Evolutionary conservation across 2,797 vertebrate genomes (phyloP).

Genomic region (Syndactyla subalaris): DNA sequence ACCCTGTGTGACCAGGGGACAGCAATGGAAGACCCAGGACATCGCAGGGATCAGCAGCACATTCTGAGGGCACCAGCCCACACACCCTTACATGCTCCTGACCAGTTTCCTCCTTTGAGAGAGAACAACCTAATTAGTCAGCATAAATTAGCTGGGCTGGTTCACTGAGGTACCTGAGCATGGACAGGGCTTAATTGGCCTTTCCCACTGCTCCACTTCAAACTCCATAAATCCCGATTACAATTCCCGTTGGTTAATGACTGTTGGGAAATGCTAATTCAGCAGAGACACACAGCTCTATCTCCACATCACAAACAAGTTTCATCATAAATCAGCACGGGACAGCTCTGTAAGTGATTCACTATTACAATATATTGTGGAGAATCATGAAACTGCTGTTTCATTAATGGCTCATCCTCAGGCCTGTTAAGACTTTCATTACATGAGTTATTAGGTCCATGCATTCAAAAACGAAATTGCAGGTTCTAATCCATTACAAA

Average conservation of each 20-base stretch:
- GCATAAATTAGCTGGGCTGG: background rate
- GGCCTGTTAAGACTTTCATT: constrained; percentile 76
- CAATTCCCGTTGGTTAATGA: constrained; percentile 3
- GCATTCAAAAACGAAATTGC: constrained; percentile 74
- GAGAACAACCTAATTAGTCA: background rate
- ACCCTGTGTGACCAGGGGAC: background rate
- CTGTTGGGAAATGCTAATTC: constrained; percentile 59
- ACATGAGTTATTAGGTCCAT: constrained; percentile 72
- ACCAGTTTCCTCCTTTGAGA: background rate
- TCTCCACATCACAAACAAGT: constrained; percentile 51
- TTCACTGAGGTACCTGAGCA: background rate
- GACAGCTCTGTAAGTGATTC: constrained; percentile 51
- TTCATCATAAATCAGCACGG: constrained; percentile 42
- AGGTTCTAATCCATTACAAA: constrained; percentile 75
- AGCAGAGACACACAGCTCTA: constrained; percentile 2
- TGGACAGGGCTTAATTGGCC: background rate
- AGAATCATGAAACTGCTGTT: constrained; percentile 68
- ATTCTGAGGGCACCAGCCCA: rapidly evolving
- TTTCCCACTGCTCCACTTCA: background rate
- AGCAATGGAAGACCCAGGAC: rapidly evolving
- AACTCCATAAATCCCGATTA: constrained; percentile 22
- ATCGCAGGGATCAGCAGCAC: rapidly evolving
- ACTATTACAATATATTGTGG: constrained; percentile 6
- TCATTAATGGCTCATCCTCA: constrained; percentile 79
- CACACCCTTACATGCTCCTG: rapidly evolving